Evolutionary conservation across 2,888 invertebrate genomes (phyloP).

Genomic region (Elmis aenea): DNA sequence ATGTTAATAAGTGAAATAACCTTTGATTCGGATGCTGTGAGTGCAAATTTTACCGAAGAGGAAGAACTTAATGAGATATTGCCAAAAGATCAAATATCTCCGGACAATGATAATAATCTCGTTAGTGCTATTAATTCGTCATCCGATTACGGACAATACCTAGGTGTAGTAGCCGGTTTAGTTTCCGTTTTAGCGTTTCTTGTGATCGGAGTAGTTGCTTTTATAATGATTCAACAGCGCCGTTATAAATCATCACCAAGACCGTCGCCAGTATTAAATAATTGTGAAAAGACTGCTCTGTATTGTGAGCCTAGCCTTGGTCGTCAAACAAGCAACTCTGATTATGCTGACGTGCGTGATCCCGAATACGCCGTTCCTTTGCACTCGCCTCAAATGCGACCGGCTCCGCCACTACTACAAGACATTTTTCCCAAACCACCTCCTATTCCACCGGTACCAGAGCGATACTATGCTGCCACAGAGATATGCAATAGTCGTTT

Average conservation of each 20-base stretch:
- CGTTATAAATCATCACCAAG: constrained; percentile 38
- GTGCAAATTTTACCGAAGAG: constrained; percentile 43
- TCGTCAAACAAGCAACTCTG: constrained; percentile 35
- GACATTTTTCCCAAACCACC: constrained; percentile 59
- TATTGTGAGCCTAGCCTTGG: constrained; percentile 42
- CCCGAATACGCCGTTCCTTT: constrained; percentile 63
- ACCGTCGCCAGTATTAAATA: constrained; percentile 38
- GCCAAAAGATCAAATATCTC: constrained; percentile 33
- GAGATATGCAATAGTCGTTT: constrained; percentile 55
- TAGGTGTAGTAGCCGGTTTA: constrained; percentile 44
- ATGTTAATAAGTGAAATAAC: constrained; percentile 85
- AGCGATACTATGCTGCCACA: constrained; percentile 68
- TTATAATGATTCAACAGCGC: constrained; percentile 42
- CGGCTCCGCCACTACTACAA: constrained; percentile 51
- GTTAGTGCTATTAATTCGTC: constrained; percentile 39
- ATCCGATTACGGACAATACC: constrained; percentile 38
- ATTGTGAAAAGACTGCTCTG: constrained; percentile 43
- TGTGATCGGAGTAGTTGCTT: constrained; percentile 40
- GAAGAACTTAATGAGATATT: constrained; percentile 29
- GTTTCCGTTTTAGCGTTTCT: constrained; percentile 41
- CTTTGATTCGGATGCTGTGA: constrained; percentile 62
- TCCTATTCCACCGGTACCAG: constrained; percentile 62
- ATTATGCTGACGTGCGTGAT: constrained; percentile 50
- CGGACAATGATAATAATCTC: constrained; percentile 34
- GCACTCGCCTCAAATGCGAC: constrained; percentile 48